A percentile compares a stretch with the other conserved stretches of the same genome.
Conservation (phyloP, 1,140 invertebrate genomes). For the Argopecten irradians region DNA sequence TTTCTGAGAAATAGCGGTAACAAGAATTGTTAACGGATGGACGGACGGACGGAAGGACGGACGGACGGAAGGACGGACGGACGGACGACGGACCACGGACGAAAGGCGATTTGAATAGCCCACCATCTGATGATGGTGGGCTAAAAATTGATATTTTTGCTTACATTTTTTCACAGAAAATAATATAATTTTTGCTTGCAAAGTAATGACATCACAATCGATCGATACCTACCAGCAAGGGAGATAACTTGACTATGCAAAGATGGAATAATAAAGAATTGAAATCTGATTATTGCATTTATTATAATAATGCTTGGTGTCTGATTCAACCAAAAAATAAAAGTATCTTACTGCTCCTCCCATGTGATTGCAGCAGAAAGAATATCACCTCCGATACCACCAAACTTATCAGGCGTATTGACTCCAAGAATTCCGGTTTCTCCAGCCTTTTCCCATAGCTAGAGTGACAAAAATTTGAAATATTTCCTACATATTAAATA, state of each 20-base stretch:
- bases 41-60: neutral
- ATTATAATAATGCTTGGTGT: neutral
- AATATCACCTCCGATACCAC: slow-evolving; percentile 78
- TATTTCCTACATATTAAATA: neutral
- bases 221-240: too few species aligned
- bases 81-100: too few species aligned
- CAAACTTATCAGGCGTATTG: slow-evolving; percentile 74
- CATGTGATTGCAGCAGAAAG: slow-evolving; percentile 76
- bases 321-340: neutral
- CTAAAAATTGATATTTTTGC: too few species aligned
- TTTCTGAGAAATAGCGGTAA: too few species aligned
- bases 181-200: too few species aligned
- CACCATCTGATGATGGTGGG: too few species aligned
- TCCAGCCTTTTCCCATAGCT: slow-evolving; percentile 78
- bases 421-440: slow-evolving; percentile 77
- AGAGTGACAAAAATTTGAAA: slow-evolving; percentile 32
- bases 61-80: neutral
- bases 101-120: too few species aligned
- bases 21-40: too few species aligned
- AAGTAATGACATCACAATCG: too few species aligned
- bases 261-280: too few species aligned
- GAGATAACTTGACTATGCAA: too few species aligned
- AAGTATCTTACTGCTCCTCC: slow-evolving; percentile 77
- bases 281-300: neutral
- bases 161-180: too few species aligned